Evolutionary conservation across 2,888 invertebrate genomes (phyloP), one percentile per base, ranked within the genome.

Genomic region (Horisme vitalbata): DNA sequence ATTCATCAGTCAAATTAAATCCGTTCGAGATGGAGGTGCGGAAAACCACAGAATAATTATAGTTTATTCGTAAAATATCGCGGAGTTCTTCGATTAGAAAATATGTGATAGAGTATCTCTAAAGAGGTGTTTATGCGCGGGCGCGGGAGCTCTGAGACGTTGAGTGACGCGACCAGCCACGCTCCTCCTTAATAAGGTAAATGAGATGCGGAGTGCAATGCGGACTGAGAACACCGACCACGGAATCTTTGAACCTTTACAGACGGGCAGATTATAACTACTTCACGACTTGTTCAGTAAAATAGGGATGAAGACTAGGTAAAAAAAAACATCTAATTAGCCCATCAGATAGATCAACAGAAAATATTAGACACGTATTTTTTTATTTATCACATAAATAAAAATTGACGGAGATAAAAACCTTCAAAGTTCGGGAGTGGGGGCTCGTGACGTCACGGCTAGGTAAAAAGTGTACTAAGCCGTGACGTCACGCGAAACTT

Each of bases 141-240:
- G 65, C 67, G 58, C 58, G 55, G 52, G 56, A 46, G 45, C 54
- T 60, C 61, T 61, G 65, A 75, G 84, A 83, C 82, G 73, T 80
- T 83, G 84, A 86, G 78, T 81, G 84, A 84, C 82, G 78, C 73
- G 75, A 61, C 75, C 77, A 68, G 69, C 77, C 71, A 66, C 71
- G 69, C 61, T 61, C 55, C 62, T 48, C 69, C 81, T 82, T 75
- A 81, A 84, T 84, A 85, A 78, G 84, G 85, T 77, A 84, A 83
- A 84, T 81, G 80, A 83, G 82, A 79, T 79, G 80, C 79, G 76
- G 67, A 57, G 60, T 57, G 34, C 43, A 62, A 58, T 27, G 38
- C 43, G 30, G 23, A 15, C 38, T 21, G 31, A 18, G 60, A 59
- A 51, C 61, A 59, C 62, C 52, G 54, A 54, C 63, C 52, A 48